Conservation (phyloP, 2,888 invertebrate genomes). For the Harpalus rufipes region DNA sequence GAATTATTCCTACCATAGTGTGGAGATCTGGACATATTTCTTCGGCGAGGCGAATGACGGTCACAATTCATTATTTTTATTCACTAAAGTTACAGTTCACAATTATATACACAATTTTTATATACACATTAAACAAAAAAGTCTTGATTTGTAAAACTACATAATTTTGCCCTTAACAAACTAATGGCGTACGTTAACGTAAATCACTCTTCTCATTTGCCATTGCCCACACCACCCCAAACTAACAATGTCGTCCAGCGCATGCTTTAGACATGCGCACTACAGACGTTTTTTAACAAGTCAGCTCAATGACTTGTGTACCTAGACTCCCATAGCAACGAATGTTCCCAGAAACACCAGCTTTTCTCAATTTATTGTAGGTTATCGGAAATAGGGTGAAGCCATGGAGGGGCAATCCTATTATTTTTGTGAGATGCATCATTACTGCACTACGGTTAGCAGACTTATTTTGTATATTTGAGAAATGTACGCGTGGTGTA, state of each 20-base stretch:
- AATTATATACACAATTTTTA: conserved; percentile 4
- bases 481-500: background rate
- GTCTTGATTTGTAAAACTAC: background rate
- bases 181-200: conserved; percentile 9
- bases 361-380: background rate
- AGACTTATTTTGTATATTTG: too few species aligned
- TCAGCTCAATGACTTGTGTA: too few species aligned
- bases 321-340: background rate
- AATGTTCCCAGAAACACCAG: background rate
- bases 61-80: conserved; percentile 59
- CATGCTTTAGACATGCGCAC: background rate
- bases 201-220: background rate
- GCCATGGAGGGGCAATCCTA: too few species aligned
- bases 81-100: conserved; percentile 17
- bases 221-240: background rate
- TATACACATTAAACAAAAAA: background rate
- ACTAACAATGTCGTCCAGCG: background rate
- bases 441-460: too few species aligned
- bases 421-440: too few species aligned
- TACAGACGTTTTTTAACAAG: background rate
- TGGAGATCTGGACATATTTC: conserved; percentile 74
- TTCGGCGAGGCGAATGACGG: conserved; percentile 60
- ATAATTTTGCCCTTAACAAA: background rate
- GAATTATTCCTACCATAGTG: conserved; percentile 73
- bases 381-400: too few species aligned